A percentile compares a stretch with the other conserved stretches of the same genome.
Evolutionary conservation across 1,140 invertebrate genomes (phyloP).

Genomic region (Drosophila melanogaster): DNA sequence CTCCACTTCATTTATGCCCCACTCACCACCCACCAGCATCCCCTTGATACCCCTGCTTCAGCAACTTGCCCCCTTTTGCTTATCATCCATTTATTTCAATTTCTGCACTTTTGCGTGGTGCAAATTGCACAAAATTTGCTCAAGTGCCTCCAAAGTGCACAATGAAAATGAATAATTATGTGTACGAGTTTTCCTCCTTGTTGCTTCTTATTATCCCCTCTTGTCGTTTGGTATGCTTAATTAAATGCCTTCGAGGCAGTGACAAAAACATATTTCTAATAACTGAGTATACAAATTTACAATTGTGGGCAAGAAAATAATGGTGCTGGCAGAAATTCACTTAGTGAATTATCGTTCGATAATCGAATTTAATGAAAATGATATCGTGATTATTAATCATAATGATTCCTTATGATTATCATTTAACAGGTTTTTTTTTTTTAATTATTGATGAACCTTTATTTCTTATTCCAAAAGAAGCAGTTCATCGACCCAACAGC

Average conservation of each 20-base stretch:
- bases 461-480: neutral
- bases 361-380: neutral
- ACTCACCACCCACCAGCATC: neutral
- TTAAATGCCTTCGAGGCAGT: constrained; percentile 68
- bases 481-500: constrained; percentile 49
- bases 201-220: constrained; percentile 9
- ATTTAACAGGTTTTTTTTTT: too few relatives aligned
- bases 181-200: constrained; percentile 2
- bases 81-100: constrained; percentile 78
- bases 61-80: constrained; percentile 26
- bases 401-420: too few relatives aligned
- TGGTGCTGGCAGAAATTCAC: neutral
- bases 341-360: neutral
- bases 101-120: constrained; percentile 68
- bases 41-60: neutral
- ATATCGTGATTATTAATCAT: neutral
- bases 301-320: neutral
- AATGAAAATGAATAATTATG: constrained; percentile 73
- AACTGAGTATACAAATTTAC: constrained; percentile 1
- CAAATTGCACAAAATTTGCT: constrained; percentile 69
- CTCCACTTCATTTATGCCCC: constrained; percentile 22
- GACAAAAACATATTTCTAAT: constrained; percentile 45
- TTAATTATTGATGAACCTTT: neutral
- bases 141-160: constrained; percentile 62
- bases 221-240: constrained; percentile 50